Evolutionary conservation across 2,113 vertebrate species (phyloP).

Genomic region (Sorex araneus): DNA sequence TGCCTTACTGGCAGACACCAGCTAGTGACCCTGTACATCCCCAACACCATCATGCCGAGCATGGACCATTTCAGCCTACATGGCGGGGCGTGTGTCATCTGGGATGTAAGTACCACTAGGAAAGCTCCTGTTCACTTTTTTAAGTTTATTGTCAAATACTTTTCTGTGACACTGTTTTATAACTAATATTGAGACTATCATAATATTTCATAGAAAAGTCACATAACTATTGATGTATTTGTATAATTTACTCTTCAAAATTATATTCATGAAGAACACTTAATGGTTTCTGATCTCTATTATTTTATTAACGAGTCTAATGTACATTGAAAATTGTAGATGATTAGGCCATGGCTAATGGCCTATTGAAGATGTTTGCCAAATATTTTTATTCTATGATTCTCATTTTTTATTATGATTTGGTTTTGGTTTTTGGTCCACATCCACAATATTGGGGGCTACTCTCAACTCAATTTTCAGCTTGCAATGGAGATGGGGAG

Average conservation of each 20-base stretch:
- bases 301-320: not conserved
- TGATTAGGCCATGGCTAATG: not conserved
- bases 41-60: too few relatives aligned
- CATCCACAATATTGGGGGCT: too few relatives aligned
- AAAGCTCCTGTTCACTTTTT: too few relatives aligned
- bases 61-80: too few relatives aligned
- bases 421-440: too few relatives aligned
- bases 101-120: too few relatives aligned
- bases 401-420: not conserved
- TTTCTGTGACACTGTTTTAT: not conserved
- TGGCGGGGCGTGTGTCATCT: too few relatives aligned
- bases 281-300: not conserved
- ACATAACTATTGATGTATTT: not conserved
- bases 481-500: too few relatives aligned
- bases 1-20: too few relatives aligned
- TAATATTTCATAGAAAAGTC: not conserved
- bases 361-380: not conserved
- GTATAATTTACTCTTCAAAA: not conserved
- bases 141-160: not conserved
- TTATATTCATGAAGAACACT: not conserved
- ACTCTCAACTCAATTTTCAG: too few relatives aligned
- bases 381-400: not conserved
- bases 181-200: not conserved
- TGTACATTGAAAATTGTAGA: not conserved
- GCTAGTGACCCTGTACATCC: too few relatives aligned